Base-by-base conservation (phyloP, 2,797 vertebrate genomes). In the Gambelia wislizenii region DNA sequence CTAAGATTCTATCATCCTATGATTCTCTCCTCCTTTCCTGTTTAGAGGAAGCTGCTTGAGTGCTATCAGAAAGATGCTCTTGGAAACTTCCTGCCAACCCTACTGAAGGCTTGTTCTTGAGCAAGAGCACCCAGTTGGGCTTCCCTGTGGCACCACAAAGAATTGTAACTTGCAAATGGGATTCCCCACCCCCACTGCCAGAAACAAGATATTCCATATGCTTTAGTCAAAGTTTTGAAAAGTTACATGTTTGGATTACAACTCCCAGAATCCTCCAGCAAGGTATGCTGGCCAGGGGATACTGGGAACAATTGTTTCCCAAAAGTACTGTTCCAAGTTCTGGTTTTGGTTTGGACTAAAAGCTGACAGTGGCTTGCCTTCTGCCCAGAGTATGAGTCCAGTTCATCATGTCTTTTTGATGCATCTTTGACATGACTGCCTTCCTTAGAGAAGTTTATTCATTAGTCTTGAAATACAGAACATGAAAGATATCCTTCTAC, bases 41-140 rank as follows among this genome's bases (percentile, higher is more conserved):
- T 20, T 90, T 84, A 78, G 94, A 92, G 94, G 95, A 96, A 96
- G 95, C 90, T 93, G 93, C 91, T 94, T 95, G 85, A 89, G 90
- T 95, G 83, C 94, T 52, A 90, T 93, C 90, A 56, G 94, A 88
- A 91, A 86, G 92, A 84, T 89, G 93, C 83, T 93, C 94, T 94
- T 92, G 92, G 92, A 93, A 76, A 95, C 72, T 92, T 95, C 93
- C 93, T 92, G 87, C 89, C 90, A 87, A n/a, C 92, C 81, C 22
- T 52, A 76, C 14, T 36, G 72, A 36, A 56, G 49, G 10, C 75
- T 49, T 83, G 84, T 87, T 90, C 0, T 7, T 72, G 86, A 79
- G 85, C 7, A 64, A 72, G 74, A 81, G 0, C 47, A 1, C 39
- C 70, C 30, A 4, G 1, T 86, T 36, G 36, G 76, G n/a, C 30